Evolutionary conservation across 2,888 invertebrate genomes (phyloP).

Genomic region (Diaphora mendica): DNA sequence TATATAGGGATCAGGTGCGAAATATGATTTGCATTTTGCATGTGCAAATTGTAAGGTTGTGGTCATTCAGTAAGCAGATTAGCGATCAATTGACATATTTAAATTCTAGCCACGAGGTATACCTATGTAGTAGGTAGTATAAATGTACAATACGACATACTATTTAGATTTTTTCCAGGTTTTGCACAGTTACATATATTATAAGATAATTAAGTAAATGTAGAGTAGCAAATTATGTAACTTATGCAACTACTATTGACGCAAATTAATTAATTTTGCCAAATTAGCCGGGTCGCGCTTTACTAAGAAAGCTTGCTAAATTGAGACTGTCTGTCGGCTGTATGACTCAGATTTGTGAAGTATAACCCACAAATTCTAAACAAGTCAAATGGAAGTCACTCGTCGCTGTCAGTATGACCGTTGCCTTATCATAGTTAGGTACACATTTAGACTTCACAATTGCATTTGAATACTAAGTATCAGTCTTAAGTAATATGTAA

Average conservation of each 20-base stretch:
- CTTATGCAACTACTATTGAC: background rate
- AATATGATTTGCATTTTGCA: slow-evolving; percentile 48
- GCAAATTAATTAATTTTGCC: background rate
- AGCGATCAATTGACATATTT: background rate
- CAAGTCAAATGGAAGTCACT: background rate
- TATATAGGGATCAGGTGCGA: slow-evolving; percentile 45
- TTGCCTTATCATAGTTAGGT: slow-evolving; percentile 20
- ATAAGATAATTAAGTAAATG: background rate
- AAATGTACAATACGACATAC: background rate
- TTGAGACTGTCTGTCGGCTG: background rate
- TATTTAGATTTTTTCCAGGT: background rate
- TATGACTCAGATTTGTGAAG: background rate
- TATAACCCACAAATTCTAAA: background rate
- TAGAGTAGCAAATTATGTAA: background rate
- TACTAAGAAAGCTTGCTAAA: background rate
- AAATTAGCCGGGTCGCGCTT: background rate
- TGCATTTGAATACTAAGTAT: slow-evolving; percentile 56
- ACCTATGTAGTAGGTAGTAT: too few species aligned
- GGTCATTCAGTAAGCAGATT: slow-evolving; percentile 32
- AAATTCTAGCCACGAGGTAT: background rate
- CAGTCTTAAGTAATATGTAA: slow-evolving; percentile 52
- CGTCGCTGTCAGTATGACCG: slow-evolving; percentile 30
- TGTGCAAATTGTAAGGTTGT: slow-evolving; percentile 27
- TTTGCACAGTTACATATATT: background rate
- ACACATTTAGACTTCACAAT: slow-evolving; percentile 40